Percentiles rank a stretch among this genome's conserved stretches.
These are phyloP conservation scores for Peromyscus aztecus DNA, from an alignment of 2,797 vertebrate species.

Conservation along the genomic window DNA sequence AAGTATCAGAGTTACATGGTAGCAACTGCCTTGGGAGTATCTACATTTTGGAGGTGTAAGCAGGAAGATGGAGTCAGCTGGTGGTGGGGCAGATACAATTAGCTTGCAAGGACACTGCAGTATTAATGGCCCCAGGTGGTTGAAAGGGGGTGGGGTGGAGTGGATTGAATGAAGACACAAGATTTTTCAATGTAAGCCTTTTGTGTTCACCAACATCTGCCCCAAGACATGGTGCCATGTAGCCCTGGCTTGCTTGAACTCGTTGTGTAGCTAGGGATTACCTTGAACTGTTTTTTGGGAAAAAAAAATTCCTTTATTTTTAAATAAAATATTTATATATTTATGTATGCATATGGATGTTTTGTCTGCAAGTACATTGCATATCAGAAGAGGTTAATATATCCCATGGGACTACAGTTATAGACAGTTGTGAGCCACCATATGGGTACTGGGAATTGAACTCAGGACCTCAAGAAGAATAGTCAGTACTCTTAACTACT, in stretches of 20 bases:
- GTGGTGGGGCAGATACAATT: background rate
- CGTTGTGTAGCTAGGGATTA: background rate
- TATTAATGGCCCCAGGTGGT: background rate
- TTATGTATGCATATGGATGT: background rate
- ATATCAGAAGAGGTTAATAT: background rate
- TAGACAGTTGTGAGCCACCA: background rate
- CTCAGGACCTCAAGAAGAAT: background rate
- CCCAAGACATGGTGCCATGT: background rate
- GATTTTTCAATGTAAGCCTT: background rate
- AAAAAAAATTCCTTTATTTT: background rate
- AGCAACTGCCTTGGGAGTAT: background rate
- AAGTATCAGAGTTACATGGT: background rate
- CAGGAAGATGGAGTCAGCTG: background rate
- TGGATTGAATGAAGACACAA: background rate
- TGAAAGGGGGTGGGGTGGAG: background rate
- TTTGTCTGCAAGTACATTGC: background rate
- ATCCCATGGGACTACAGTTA: background rate
- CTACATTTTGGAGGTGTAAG: background rate
- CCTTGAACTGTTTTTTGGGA: background rate
- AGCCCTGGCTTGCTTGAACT: background rate
- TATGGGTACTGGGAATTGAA: background rate
- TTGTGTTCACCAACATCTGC: background rate
- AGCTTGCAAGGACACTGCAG: background rate
- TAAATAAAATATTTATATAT: background rate
- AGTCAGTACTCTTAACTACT: background rate